Base-by-base conservation (phyloP, 2,888 invertebrate species). In the Teinopalpus imperialis region DNA sequence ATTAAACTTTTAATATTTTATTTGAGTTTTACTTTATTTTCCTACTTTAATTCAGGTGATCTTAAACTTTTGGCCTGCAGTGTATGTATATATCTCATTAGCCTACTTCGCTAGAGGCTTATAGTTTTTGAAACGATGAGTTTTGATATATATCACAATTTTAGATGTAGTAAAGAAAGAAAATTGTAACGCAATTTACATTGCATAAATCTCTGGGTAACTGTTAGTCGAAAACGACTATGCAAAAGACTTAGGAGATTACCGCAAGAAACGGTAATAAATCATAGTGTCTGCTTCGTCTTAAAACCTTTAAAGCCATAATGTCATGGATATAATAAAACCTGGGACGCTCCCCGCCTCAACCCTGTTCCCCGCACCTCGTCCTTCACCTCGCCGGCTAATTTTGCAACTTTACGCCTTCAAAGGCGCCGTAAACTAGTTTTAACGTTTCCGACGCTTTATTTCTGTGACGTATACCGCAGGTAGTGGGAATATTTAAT, bases 351-450 rank as follows among this genome's bases (percentile, higher is more conserved):
- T 12, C 14, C 7, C 10, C 18, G 8, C 16, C n/a, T n/a, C n/a
- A n/a, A n/a, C n/a, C 5, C 18, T 12, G 12, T 9, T 4, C n/a
- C 4, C 9, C 10, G 9, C 8, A n/a, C 9, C 1, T 1, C 2
- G 13, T 24, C 30, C 8, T 13, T 32, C 20, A 12, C 37, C 24
- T 3, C 14, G 26, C 12, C 26, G 18, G 21, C 32, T 39, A 45
- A 39, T 45, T 44, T 39, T 13, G 32, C 18, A 45, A 39, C 39
- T 45, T 45, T 37, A 45, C 44, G 37, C 32, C 39, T 32, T 39
- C 39, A 45, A 44, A 39, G 32, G 32, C 26, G 27, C 32, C 44
- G 39, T 45, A 39, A 45, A 39, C 39, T 32, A 39, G 44, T 45
- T 32, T 39, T 10, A 39, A 37, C 16, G 26, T 26, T 32, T 12